A percentile compares a stretch with the other conserved stretches of the same genome.
Evolutionary conservation across 2,797 vertebrate species (phyloP).

Genomic region (Enteromius viviparus): DNA sequence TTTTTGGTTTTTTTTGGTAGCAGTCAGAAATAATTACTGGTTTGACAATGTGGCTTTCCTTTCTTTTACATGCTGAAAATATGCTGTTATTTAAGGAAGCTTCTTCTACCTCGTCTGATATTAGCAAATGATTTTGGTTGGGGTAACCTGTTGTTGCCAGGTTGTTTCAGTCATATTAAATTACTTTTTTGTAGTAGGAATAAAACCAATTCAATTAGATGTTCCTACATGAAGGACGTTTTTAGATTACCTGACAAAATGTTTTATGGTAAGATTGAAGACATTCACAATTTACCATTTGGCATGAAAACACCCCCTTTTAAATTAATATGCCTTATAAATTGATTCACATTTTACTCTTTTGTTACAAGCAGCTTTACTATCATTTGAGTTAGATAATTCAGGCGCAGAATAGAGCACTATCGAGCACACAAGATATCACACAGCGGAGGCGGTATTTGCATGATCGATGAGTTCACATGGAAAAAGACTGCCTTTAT

Average conservation of each 20-base stretch:
- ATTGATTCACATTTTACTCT: neutral
- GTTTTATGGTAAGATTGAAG: neutral
- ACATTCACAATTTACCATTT: neutral
- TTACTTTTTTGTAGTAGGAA: neutral
- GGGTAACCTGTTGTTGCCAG: neutral
- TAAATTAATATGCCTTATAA: neutral
- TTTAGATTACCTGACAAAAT: constrained; percentile 7
- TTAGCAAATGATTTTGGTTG: neutral
- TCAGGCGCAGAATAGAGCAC: neutral
- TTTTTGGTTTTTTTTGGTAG: neutral
- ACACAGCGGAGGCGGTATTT: neutral
- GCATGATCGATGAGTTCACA: constrained; percentile 15
- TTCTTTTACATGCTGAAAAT: neutral
- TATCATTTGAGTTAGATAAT: constrained; percentile 3
- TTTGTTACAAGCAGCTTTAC: constrained; percentile 13
- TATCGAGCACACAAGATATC: neutral
- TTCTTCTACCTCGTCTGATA: neutral
- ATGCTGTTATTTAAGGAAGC: neutral
- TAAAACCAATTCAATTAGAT: neutral
- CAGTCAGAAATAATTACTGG: constrained; percentile 23
- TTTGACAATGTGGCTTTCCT: neutral
- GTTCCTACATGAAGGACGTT: neutral
- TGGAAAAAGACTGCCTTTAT: constrained; percentile 16
- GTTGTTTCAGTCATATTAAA: neutral
- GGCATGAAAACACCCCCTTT: neutral